Percentiles rank a stretch among this genome's conserved stretches.
phyloP scores from a whole-genome alignment of 1,140 invertebrate species.

The Zaprionus inermis region DNA sequence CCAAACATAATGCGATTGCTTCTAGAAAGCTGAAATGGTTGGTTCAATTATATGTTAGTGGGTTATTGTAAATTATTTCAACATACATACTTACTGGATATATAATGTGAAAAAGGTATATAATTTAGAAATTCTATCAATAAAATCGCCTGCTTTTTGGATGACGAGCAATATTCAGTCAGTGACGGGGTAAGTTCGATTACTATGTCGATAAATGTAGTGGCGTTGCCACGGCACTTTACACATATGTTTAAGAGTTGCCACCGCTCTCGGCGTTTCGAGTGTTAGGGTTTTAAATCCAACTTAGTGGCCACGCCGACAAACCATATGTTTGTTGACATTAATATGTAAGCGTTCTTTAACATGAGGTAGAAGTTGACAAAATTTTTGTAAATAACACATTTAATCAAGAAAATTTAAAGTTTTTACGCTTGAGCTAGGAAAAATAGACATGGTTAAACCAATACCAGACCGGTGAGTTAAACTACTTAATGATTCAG shows the following conservation, averaged over 20 bases:
- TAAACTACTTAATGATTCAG: too few relatives aligned
- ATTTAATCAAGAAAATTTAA: not conserved
- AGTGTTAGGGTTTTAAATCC: not conserved
- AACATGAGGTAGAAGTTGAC: slow-evolving; percentile 17
- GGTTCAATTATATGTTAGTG: not conserved
- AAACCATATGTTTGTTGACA: slow-evolving; percentile 7
- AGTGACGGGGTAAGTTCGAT: slow-evolving; percentile 22
- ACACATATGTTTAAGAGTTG: not conserved
- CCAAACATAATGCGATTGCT: slow-evolving; percentile 78
- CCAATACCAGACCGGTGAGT: slow-evolving; percentile 61
- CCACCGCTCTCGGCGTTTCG: not conserved
- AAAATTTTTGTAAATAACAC: not conserved
- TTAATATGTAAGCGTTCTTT: slow-evolving; percentile 3
- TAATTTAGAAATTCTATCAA: slow-evolving; percentile 42
- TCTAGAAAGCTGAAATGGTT: slow-evolving; percentile 55
- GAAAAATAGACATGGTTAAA: slow-evolving; percentile 33
- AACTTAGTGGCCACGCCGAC: not conserved
- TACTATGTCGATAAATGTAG: not conserved
- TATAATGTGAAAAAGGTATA: slow-evolving; percentile 61
- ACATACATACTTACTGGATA: slow-evolving; percentile 59
- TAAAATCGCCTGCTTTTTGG: slow-evolving; percentile 41
- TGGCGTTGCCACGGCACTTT: slow-evolving; percentile 1
- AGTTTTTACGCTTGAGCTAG: not conserved
- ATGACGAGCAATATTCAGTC: slow-evolving; percentile 59
- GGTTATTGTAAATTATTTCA: not conserved